A percentile compares a stretch with the other conserved stretches of the same genome.
Conservation (phyloP, 2,888 invertebrate genomes). For the Tenthredo scrophulariae region DNA sequence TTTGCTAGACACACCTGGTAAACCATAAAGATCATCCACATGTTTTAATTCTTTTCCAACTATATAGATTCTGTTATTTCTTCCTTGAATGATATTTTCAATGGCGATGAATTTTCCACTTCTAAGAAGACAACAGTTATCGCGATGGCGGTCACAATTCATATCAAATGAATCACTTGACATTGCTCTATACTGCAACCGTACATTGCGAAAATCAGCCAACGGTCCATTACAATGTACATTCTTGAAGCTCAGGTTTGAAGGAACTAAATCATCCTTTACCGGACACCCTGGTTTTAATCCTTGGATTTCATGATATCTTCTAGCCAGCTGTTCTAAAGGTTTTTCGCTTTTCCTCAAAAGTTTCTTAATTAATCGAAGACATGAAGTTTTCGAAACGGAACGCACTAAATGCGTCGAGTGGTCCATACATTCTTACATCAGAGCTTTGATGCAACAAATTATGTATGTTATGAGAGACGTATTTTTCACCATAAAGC, state of each 20-base stretch:
- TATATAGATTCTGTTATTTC: conserved; percentile 6
- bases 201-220: neutral
- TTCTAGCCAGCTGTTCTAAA: conserved; percentile 56
- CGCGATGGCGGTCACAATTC: conserved; percentile 28
- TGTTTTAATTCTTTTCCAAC: conserved; percentile 45
- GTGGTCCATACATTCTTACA: conserved; percentile 59
- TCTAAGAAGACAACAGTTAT: conserved; percentile 42
- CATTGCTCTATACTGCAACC: conserved; percentile 11
- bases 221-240: neutral
- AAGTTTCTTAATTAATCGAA: conserved; percentile 59
- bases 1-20: conserved; percentile 37
- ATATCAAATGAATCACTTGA: conserved; percentile 23
- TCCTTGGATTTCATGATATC: conserved; percentile 12
- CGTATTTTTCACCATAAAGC: conserved; percentile 63
- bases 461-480: conserved; percentile 67
- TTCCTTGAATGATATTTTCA: conserved; percentile 41
- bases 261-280: neutral
- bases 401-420: conserved; percentile 63
- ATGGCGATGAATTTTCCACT: conserved; percentile 13
- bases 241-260: neutral
- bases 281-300: neutral
- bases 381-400: conserved; percentile 60
- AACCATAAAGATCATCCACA: conserved; percentile 41
- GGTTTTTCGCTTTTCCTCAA: conserved; percentile 58
- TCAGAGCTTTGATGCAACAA: conserved; percentile 66